These are phyloP conservation scores for Clostera curtula DNA, from an alignment of 2,888 invertebrate genomes.

Conservation along the genomic window DNA sequence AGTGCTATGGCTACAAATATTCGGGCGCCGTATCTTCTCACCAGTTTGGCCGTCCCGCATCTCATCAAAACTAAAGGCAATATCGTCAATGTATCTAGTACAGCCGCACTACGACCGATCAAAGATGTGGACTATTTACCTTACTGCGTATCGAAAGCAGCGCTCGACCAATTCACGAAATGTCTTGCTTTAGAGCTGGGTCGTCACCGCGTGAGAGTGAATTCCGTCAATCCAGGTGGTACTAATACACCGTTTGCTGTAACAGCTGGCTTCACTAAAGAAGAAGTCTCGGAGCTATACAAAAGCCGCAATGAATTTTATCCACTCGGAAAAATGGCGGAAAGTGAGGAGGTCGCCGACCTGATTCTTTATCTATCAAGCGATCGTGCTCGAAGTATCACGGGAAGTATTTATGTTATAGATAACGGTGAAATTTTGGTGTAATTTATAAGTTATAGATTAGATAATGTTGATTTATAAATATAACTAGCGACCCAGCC, in stretches of 20 bases:
- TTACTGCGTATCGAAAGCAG: constrained; percentile 94
- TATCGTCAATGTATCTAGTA: constrained; percentile 95
- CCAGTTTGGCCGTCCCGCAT: constrained; percentile 87
- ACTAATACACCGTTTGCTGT: constrained; percentile 78
- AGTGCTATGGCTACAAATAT: constrained; percentile 89
- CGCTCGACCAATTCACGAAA: constrained; percentile 93
- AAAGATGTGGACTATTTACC: constrained; percentile 82
- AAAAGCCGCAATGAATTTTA: constrained; percentile 87
- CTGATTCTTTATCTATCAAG: constrained; percentile 93
- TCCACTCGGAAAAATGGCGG: constrained; percentile 89
- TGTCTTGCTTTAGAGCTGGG: constrained; percentile 90
- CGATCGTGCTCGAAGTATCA: constrained; percentile 89
- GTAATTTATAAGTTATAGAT: constrained; percentile 31
- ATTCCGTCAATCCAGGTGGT: constrained; percentile 95
- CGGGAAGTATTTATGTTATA: constrained; percentile 79
- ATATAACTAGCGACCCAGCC: no score
- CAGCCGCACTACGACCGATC: constrained; percentile 81
- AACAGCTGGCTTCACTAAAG: constrained; percentile 82
- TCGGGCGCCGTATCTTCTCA: constrained; percentile 83
- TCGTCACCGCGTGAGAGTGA: constrained; percentile 85
- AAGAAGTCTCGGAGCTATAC: constrained; percentile 77
- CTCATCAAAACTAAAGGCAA: constrained; percentile 86
- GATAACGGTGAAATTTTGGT: constrained; percentile 62
- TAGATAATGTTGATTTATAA: constrained; percentile 8
- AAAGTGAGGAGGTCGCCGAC: constrained; percentile 88